Evolutionary conservation across 2,113 vertebrate species (phyloP).

Genomic region (human (Homo sapiens)): DNA sequence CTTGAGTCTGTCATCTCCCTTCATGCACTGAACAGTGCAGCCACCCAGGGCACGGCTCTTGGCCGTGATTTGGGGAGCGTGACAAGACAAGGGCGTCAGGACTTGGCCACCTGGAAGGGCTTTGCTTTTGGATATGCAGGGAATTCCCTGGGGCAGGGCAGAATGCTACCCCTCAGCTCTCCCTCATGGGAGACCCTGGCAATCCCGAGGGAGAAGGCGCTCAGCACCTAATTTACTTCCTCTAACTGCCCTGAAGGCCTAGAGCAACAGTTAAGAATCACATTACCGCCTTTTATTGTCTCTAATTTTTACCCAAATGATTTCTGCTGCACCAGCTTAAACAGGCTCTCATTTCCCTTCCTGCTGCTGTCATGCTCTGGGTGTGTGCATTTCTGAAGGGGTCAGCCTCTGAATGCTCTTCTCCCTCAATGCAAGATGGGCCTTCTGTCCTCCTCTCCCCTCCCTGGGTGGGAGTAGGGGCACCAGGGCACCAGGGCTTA

Average conservation of each 20-base stretch:
- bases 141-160: background rate
- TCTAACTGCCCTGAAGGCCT: conserved; percentile 72
- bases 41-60: fast-evolving
- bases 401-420: fast-evolving
- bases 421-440: no score
- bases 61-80: background rate
- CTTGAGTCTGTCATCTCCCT: fast-evolving
- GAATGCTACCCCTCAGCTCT: background rate
- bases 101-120: background rate
- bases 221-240: conserved; percentile 76
- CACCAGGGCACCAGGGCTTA: background rate
- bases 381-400: no score
- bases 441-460: background rate
- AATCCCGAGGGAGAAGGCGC: background rate
- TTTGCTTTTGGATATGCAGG: background rate
- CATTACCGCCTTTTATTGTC: conserved; percentile 72
- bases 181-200: background rate
- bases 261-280: conserved; percentile 76
- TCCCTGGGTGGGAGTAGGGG: background rate
- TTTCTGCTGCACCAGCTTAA: conserved; percentile 53
- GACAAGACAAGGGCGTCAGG: background rate
- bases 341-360: background rate
- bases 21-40: no score
- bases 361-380: background rate
- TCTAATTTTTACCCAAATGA: conserved; percentile 69